phyloP scores from a whole-genome alignment of 2,797 vertebrate genomes.

The Pangasius mekongensis region DNA sequence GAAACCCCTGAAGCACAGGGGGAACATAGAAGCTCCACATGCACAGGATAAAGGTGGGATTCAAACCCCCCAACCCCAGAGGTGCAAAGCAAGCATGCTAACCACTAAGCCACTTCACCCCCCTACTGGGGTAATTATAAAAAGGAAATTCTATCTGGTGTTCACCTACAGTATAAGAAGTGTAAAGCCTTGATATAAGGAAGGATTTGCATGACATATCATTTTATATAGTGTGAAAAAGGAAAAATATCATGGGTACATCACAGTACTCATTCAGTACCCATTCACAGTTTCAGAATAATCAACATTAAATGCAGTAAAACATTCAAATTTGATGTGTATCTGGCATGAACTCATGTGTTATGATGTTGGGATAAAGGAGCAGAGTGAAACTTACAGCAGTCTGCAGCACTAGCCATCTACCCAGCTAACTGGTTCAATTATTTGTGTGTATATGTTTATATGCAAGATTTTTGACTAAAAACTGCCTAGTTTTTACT shows the following conservation, averaged over 20 bases:
- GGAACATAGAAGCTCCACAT: too few species aligned
- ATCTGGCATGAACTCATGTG: too few species aligned
- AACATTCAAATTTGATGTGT: not conserved
- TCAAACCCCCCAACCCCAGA: too few species aligned
- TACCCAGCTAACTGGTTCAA: not conserved
- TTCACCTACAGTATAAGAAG: not conserved
- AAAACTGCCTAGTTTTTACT: not conserved
- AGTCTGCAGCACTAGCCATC: not conserved
- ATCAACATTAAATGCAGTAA: not conserved
- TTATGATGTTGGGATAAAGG: not conserved
- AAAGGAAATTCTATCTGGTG: not conserved
- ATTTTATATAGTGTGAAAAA: not conserved
- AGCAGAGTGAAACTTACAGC: not conserved
- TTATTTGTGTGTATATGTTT: not conserved
- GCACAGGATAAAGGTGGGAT: too few species aligned
- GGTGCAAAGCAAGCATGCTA: too few species aligned
- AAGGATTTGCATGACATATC: not conserved
- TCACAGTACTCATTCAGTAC: not conserved
- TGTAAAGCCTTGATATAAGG: not conserved
- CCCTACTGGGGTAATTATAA: not conserved
- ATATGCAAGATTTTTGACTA: not conserved
- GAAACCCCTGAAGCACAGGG: too few species aligned
- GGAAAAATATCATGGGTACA: not conserved
- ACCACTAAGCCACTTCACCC: too few species aligned
- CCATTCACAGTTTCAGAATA: not conserved